Percentiles rank a stretch among this genome's conserved stretches.
These are phyloP conservation scores for Drosophila leontia DNA, from an alignment of 1,140 invertebrate genomes.

Conservation along the genomic window DNA sequence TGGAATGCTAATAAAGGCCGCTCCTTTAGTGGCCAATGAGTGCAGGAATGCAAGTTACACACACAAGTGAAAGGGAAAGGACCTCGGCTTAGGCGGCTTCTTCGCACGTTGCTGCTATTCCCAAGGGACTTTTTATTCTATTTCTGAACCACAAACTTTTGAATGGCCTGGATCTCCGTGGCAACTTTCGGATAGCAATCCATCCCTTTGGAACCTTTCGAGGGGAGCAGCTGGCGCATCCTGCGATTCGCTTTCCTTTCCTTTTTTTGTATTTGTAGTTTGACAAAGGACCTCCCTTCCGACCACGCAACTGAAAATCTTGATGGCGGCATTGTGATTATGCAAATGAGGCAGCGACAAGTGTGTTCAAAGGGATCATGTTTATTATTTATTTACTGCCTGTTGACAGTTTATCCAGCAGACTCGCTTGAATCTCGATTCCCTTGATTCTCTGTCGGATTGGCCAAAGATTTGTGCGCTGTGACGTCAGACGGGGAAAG, in stretches of 20 bases:
- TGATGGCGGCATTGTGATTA: constrained; percentile 68
- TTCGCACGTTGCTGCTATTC: constrained; percentile 5
- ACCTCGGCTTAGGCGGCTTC: constrained; percentile 5
- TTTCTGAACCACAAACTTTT: constrained; percentile 38
- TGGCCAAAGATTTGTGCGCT: constrained; percentile 42
- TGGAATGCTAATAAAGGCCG: constrained; percentile 3
- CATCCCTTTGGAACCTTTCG: constrained; percentile 33
- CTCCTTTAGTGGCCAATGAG: constrained; percentile 13
- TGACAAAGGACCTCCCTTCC: constrained; percentile 36
- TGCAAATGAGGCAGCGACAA: constrained; percentile 70
- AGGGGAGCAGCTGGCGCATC: constrained; percentile 45
- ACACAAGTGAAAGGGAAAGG: constrained; percentile 5
- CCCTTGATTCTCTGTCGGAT: constrained; percentile 20
- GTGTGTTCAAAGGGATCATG: constrained; percentile 77
- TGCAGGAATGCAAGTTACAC: constrained; percentile 37
- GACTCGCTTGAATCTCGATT: constrained; percentile 48
- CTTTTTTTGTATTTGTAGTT: constrained; percentile 14
- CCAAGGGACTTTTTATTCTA: constrained; percentile 26
- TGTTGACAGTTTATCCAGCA: constrained; percentile 71
- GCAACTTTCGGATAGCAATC: constrained; percentile 36
- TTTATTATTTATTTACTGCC: constrained; percentile 81
- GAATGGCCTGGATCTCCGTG: constrained; percentile 35
- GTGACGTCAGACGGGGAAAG: constrained; percentile 54
- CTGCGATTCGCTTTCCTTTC: constrained; percentile 11
- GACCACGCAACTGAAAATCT: constrained; percentile 12